Conservation (phyloP, 2,888 invertebrate genomes). For the Cerastis rubricosa region DNA sequence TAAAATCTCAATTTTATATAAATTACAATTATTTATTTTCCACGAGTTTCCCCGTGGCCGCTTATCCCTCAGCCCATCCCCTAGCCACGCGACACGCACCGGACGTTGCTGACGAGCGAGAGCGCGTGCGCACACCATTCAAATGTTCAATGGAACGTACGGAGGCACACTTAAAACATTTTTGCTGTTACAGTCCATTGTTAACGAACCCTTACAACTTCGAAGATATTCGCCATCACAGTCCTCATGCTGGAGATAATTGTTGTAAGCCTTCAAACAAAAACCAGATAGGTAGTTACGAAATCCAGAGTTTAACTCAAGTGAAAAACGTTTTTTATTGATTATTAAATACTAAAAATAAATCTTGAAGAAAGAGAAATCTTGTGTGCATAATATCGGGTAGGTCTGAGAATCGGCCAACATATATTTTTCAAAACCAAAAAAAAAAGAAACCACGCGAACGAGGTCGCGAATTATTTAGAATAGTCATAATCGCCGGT, state of each 20-base stretch:
- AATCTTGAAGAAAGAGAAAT: no score
- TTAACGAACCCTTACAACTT: slow-evolving; percentile 73
- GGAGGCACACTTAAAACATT: slow-evolving; percentile 90
- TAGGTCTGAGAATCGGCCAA: no score
- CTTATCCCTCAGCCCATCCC: slow-evolving; percentile 56
- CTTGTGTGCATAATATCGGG: no score
- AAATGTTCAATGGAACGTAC: slow-evolving; percentile 88
- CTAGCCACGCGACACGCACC: slow-evolving; percentile 83
- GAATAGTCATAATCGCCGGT: no score
- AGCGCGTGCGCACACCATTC: slow-evolving; percentile 85
- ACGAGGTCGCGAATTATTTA: no score
- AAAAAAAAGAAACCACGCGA: no score
- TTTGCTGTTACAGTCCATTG: slow-evolving; percentile 86
- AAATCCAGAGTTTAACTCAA: no score
- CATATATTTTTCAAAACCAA: no score
- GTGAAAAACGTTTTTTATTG: no score
- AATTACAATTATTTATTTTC: slow-evolving; percentile 1
- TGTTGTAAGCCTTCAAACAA: neutral
- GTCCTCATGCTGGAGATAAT: neutral
- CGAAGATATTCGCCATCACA: slow-evolving; percentile 49
- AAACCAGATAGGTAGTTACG: neutral
- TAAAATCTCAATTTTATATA: neutral
- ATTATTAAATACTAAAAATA: no score
- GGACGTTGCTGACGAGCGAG: slow-evolving; percentile 83
- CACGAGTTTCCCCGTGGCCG: neutral